Percentiles rank a stretch among this genome's conserved stretches.
phyloP scores from a whole-genome alignment of 2,113 vertebrate genomes.

The Thunnus thynnus region DNA sequence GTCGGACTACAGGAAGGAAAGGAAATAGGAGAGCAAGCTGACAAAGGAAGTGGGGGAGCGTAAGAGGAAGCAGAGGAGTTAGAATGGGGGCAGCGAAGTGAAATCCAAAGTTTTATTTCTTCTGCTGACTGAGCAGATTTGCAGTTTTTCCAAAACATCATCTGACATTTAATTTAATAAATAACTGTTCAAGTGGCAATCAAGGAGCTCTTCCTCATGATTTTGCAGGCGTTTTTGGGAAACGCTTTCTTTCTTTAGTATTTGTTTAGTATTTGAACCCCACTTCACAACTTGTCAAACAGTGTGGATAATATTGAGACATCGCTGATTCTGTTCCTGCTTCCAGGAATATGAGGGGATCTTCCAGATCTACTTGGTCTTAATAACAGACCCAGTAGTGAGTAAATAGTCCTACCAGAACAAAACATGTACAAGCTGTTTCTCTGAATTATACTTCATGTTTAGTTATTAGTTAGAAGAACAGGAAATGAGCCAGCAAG shows the following conservation, averaged over 20 bases:
- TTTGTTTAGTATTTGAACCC: background rate
- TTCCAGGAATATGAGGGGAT: too few species aligned
- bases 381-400: background rate
- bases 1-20: background rate
- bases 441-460: too few species aligned
- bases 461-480: too few species aligned
- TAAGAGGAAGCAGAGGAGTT: constrained; percentile 37
- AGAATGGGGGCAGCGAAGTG: constrained; percentile 14
- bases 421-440: too few species aligned
- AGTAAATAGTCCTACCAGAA: background rate
- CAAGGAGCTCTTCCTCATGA: background rate
- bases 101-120: constrained; percentile 4
- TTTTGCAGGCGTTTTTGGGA: background rate
- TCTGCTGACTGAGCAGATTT: constrained; percentile 44
- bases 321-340: too few species aligned
- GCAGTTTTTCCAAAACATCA: background rate
- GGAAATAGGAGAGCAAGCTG: constrained; percentile 48
- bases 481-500: too few species aligned
- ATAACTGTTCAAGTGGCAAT: background rate
- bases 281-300: too few species aligned
- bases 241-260: background rate
- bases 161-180: background rate
- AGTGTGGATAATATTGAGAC: too few species aligned
- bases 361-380: too few species aligned
- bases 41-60: background rate